Evolutionary conservation across 2,888 invertebrate genomes (phyloP), one percentile per base, ranked within the genome.

Genomic region (Pollenia angustigena): DNA sequence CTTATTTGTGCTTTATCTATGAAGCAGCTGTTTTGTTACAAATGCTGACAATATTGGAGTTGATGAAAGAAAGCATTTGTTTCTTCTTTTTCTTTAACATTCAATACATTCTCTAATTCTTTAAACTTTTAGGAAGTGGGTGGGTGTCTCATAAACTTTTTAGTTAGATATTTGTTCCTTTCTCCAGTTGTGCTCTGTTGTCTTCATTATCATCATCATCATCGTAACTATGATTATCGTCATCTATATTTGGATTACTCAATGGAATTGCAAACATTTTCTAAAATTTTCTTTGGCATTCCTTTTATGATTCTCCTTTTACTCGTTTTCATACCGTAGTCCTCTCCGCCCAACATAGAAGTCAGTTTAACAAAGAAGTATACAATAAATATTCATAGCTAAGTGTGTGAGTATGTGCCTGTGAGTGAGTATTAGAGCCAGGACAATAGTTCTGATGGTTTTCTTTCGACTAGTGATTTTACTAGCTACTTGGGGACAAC

Each of bases 61-160:
- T 86, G 84, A 85, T 86, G 87, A 81, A 85, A 85, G 85, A 79
- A 85, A 87, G 72, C 81, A 88, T 78, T 88, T 85, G 66, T 79
- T 50, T 68, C 50, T 48, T 12, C 60, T 16, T 54, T 32, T 23
- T 66, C 64, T 23, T 4, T 58, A 46, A 7, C 56, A 71, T 58
- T 68, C 42, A 58, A 79, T 46, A 40, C 7, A n/a, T 40, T n/a
- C 56, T 32, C 12, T 46, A 69, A 32, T 40, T 60, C n/a, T 11
- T 50, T 9, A 66, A 81, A 66, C 64, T 58, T 83, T 71, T 32
- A 42, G 12, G 23, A 52, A 40, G 40, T 14, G 52, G 32, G 40
- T 16, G 44, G 48, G 32, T 71, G 46, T 46, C 52, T 48, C 44
- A 76, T 69, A 76, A 81, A 58, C 3, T 68, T 76, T 72, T 56